Conservation (phyloP, 2,888 invertebrate species). For the Amaurobius ferox region DNA sequence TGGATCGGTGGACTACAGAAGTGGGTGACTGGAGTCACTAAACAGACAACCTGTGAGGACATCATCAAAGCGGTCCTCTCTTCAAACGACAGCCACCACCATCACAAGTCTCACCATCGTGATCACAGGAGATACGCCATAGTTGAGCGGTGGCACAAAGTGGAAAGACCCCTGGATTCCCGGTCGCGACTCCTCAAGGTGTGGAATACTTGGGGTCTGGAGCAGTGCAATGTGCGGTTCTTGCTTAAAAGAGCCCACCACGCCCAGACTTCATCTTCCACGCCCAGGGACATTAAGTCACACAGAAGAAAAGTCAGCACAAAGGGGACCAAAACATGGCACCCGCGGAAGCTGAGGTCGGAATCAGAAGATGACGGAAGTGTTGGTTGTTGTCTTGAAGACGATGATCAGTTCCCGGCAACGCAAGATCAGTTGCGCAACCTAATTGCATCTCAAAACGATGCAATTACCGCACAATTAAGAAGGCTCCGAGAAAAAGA, state of each 20-base stretch:
- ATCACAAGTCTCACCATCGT: constrained; percentile 87
- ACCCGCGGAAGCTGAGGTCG: constrained; percentile 58
- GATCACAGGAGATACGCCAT: constrained; percentile 76
- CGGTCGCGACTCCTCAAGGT: constrained; percentile 86
- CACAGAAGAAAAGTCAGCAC: constrained; percentile 52
- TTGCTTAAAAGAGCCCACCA: constrained; percentile 75
- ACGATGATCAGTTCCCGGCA: constrained; percentile 75
- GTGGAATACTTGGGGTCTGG: constrained; percentile 88
- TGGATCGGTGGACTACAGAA: constrained; percentile 86
- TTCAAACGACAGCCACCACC: constrained; percentile 73
- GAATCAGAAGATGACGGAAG: constrained; percentile 69
- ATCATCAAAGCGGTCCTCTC: constrained; percentile 85
- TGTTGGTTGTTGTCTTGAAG: constrained; percentile 75
- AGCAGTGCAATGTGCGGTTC: constrained; percentile 81
- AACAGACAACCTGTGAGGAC: constrained; percentile 87
- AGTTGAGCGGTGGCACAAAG: constrained; percentile 83
- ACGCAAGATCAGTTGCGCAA: constrained; percentile 80
- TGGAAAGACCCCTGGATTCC: constrained; percentile 82
- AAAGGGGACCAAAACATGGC: constrained; percentile 58
- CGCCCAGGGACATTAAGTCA: constrained; percentile 69
- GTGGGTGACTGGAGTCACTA: constrained; percentile 87
- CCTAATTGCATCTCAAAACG: constrained; percentile 81
- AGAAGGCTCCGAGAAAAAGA: constrained; percentile 83
- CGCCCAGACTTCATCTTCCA: constrained; percentile 63
- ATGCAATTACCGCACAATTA: constrained; percentile 80